These are phyloP conservation scores for Apamea sordens DNA, from an alignment of 2,888 invertebrate genomes.

Conservation along the genomic window DNA sequence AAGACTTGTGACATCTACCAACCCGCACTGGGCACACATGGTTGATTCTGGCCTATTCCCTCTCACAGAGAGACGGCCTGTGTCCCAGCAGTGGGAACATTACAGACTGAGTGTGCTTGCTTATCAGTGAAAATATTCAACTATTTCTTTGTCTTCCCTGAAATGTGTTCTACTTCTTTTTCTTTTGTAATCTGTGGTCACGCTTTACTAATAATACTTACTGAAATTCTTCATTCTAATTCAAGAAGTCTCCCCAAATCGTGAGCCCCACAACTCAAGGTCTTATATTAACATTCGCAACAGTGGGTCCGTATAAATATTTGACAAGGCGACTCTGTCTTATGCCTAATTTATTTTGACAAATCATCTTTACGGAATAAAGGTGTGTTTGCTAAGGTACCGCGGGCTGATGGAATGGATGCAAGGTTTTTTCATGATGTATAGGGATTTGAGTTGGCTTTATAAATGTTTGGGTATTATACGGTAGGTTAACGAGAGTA, in stretches of 20 bases:
- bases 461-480: slow-evolving; percentile 32
- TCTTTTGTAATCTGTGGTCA: background rate
- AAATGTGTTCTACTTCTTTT: background rate
- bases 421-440: slow-evolving; percentile 46
- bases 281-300: slow-evolving; percentile 76
- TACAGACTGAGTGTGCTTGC: no score
- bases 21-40: no score
- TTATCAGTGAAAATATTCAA: background rate
- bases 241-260: background rate
- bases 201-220: no score
- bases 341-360: slow-evolving; percentile 90
- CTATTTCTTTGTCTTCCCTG: background rate
- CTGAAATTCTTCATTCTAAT: background rate
- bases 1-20: no score
- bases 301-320: slow-evolving; percentile 83
- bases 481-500: background rate
- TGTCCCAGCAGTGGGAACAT: no score
- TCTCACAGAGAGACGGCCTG: no score
- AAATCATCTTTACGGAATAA: slow-evolving; percentile 84
- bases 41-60: no score
- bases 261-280: slow-evolving; percentile 64
- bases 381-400: slow-evolving; percentile 75
- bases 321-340: slow-evolving; percentile 85
- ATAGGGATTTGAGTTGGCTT: slow-evolving; percentile 38
- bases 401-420: slow-evolving; percentile 55